Evolutionary conservation across 2,888 invertebrate genomes (phyloP).

Genomic region (Epinotia brunnichana): DNA sequence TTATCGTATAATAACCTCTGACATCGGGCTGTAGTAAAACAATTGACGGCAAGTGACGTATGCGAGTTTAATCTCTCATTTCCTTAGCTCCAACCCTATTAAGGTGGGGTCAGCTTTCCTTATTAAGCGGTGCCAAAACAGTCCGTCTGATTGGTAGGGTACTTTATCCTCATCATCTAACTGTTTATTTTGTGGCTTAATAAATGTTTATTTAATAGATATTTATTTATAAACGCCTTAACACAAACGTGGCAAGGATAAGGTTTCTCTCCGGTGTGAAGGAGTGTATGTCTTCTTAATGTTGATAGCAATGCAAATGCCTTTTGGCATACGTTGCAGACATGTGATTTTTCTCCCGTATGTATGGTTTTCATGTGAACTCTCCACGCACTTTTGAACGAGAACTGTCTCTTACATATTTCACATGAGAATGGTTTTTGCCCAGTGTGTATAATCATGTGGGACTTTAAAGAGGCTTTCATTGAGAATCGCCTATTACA

Average conservation of each 20-base stretch:
- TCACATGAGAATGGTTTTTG: slow-evolving; percentile 10
- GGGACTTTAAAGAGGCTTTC: not conserved
- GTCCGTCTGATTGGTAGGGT: not conserved
- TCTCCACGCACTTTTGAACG: slow-evolving; percentile 5
- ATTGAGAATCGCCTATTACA: not conserved
- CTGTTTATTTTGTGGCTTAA: not conserved
- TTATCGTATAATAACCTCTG: no score
- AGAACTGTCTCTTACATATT: slow-evolving; percentile 16
- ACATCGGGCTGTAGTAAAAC: no score
- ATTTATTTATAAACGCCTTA: slow-evolving; percentile 9
- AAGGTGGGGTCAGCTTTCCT: no score
- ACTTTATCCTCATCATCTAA: not conserved
- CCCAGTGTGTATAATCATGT: slow-evolving; percentile 12
- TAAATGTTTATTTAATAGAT: slow-evolving; percentile 2
- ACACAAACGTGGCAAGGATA: slow-evolving; percentile 16
- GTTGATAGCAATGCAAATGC: slow-evolving; percentile 3
- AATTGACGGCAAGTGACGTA: no score
- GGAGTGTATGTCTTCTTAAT: not conserved
- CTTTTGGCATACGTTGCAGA: slow-evolving; percentile 9
- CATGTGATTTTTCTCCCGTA: slow-evolving; percentile 5
- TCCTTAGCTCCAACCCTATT: no score
- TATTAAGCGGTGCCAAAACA: no score
- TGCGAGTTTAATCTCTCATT: no score
- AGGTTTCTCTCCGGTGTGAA: slow-evolving; percentile 12
- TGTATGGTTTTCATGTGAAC: slow-evolving; percentile 9